Evolutionary conservation across 2,888 invertebrate species (phyloP), one percentile per base, ranked within the genome.

Genomic region (Agrotis exclamationis): DNA sequence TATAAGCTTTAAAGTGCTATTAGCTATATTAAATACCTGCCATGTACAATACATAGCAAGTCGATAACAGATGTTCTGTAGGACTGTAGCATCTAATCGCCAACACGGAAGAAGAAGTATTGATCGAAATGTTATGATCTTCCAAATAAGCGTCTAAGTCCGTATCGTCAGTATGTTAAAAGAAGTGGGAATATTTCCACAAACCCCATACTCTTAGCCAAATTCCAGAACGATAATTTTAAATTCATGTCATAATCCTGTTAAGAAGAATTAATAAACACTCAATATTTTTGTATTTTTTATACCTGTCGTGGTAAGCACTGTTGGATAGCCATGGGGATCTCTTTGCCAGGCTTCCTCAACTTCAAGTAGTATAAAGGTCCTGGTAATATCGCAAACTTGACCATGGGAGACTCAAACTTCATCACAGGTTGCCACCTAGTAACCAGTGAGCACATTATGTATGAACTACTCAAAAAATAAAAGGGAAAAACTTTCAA

Each of bases 301-400:
- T 2, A 50, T 69, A 94, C 96, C 90, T 95, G 95, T 64, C 88
- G 86, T 0, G 95, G 94, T 56, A 95, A 77, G 18, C 82, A 79
- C 81, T 94, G 89, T 57, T 96, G 95, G 0, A 96, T 93, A 60
- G 96, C 97, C 87, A 96, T 93, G 0, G 97, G 96, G 22, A 96
- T 86, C n/a, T 94, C 93, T 18, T 88, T 92, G 0, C 97, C 97
- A 0, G 97, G 97, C 80, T 95, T 96, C 16, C 94, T 91, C 1
- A 97, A 88, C 48, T 96, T 94, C 80, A 97, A 90, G 85, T 97
- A 98, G 82, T 97, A 95, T 70, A 97, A 91, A 0, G 96, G 96
- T 0, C 97, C 97, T 0, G 97, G 97, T 1, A 98, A 85, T 13
- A 92, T 92, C 6, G 93, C 93, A 0, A 81, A 85, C 33, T 86